Evolutionary conservation across 2,797 vertebrate species (phyloP).

Genomic region (Hydrophis major): DNA sequence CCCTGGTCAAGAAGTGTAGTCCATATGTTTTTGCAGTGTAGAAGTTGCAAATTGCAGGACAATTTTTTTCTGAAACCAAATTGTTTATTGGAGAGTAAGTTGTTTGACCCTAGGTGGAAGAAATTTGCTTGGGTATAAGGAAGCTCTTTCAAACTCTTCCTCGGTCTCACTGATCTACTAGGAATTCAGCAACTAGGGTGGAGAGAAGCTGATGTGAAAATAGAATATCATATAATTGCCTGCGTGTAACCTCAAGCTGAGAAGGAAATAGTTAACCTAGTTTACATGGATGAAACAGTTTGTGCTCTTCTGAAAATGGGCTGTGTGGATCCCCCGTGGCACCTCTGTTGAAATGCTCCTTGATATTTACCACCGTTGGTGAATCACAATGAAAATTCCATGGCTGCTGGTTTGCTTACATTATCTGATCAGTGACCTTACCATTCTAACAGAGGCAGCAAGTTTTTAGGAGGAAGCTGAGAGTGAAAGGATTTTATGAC

Average conservation of each 20-base stretch:
- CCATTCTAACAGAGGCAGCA: background rate
- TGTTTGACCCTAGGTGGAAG: too few relatives aligned
- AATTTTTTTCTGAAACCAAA: too few relatives aligned
- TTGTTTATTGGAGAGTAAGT: too few relatives aligned
- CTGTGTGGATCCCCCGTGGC: background rate
- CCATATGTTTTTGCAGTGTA: too few relatives aligned
- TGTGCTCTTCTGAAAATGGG: background rate
- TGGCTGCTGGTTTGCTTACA: background rate
- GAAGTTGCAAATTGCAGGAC: too few relatives aligned
- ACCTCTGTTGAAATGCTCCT: background rate
- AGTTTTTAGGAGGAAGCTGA: background rate
- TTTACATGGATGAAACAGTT: slow-evolving; percentile 2
- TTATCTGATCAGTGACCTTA: slow-evolving; percentile 6
- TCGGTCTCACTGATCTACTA: background rate
- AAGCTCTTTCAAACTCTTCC: background rate
- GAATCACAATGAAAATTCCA: slow-evolving; percentile 6
- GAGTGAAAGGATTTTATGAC: background rate
- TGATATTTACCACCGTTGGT: slow-evolving; percentile 16
- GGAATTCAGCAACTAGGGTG: background rate
- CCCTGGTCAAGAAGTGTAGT: too few relatives aligned
- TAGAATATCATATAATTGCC: background rate
- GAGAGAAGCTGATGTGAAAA: background rate
- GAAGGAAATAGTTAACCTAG: background rate
- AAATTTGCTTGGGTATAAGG: background rate
- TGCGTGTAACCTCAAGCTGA: background rate